Percentiles rank a stretch among this genome's conserved stretches.
phyloP scores from a whole-genome alignment of 2,113 vertebrate genomes.

The Perca fluviatilis region DNA sequence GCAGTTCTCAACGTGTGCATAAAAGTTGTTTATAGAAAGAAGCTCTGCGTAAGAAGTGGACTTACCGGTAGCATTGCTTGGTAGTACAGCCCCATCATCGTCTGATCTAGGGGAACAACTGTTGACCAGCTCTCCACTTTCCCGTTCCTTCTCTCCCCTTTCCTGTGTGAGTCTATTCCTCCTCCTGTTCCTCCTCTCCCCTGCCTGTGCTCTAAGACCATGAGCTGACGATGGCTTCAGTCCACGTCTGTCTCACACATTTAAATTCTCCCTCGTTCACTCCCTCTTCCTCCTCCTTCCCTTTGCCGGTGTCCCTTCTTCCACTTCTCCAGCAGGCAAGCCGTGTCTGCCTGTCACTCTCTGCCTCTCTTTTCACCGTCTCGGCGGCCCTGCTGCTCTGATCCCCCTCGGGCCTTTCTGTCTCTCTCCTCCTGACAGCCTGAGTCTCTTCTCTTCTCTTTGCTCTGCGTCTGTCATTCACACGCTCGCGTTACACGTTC shows the following conservation, averaged over 20 bases:
- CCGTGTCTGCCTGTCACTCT: conserved; percentile 68
- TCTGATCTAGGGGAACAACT: conserved; percentile 73
- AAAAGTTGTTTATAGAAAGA: conserved; percentile 13
- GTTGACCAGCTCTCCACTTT: conserved; percentile 70
- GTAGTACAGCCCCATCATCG: conserved; percentile 85
- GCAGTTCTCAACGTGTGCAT: conserved; percentile 6
- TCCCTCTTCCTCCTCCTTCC: conserved; percentile 68
- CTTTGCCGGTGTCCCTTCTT: conserved; percentile 58
- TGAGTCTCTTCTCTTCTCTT: conserved; percentile 67
- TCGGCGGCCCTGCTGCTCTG: conserved; percentile 61
- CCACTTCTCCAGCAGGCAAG: conserved; percentile 60
- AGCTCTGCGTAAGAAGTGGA: conserved; percentile 28
- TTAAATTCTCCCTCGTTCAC: conserved; percentile 82
- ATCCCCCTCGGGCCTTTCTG: conserved; percentile 70
- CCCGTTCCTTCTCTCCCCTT: conserved; percentile 49
- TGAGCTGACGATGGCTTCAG: conserved; percentile 70
- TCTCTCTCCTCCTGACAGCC: conserved; percentile 75
- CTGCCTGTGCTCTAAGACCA: conserved; percentile 74
- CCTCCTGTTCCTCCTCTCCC: conserved; percentile 63
- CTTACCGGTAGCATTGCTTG: conserved; percentile 81
- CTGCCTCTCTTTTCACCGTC: conserved; percentile 51
- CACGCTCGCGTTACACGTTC: conserved; percentile 68
- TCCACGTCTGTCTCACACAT: conserved; percentile 77
- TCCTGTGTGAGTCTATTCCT: conserved; percentile 48
- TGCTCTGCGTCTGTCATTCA: conserved; percentile 77